These are phyloP conservation scores for Crossocerus cetratus DNA, from an alignment of 2,888 invertebrate species.

Conservation along the genomic window DNA sequence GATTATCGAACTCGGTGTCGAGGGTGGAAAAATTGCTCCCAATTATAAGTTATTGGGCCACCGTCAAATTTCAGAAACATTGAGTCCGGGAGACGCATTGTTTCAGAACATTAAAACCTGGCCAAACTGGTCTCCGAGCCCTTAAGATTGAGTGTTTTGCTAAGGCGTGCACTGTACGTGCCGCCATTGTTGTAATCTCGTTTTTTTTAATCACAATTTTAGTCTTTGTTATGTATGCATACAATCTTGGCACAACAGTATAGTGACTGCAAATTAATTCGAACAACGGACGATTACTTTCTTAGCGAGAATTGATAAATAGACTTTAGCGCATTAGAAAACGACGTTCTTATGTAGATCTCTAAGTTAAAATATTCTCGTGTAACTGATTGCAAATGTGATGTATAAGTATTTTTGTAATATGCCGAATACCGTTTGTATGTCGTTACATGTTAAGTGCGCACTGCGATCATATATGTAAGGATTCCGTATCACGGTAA, in stretches of 20 bases:
- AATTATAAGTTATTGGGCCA: slow-evolving; percentile 85
- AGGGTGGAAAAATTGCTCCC: slow-evolving; percentile 80
- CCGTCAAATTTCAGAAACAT: slow-evolving; percentile 82
- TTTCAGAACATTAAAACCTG: slow-evolving; percentile 83
- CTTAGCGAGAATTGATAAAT: no score
- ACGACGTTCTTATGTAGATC: no score
- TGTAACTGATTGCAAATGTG: slow-evolving; percentile 12
- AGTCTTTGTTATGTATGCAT: no score
- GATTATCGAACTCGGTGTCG: slow-evolving; percentile 82
- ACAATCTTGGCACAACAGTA: no score
- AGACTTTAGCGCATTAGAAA: no score
- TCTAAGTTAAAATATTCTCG: slow-evolving; percentile 7
- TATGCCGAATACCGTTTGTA: slow-evolving; percentile 8
- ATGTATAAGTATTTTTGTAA: slow-evolving; percentile 20
- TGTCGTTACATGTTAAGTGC: not conserved
- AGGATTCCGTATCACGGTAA: not conserved
- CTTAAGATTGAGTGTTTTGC: slow-evolving; percentile 18
- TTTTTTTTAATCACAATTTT: no score
- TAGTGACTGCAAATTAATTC: no score
- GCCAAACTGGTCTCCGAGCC: slow-evolving; percentile 80
- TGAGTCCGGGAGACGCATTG: slow-evolving; percentile 84
- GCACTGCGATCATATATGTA: slow-evolving; percentile 15
- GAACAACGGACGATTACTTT: no score
- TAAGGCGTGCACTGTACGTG: not conserved
- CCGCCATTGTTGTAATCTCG: no score